Evolutionary conservation across 1,140 invertebrate species (phyloP).

Genomic region (Teleopsis dalmanni): DNA sequence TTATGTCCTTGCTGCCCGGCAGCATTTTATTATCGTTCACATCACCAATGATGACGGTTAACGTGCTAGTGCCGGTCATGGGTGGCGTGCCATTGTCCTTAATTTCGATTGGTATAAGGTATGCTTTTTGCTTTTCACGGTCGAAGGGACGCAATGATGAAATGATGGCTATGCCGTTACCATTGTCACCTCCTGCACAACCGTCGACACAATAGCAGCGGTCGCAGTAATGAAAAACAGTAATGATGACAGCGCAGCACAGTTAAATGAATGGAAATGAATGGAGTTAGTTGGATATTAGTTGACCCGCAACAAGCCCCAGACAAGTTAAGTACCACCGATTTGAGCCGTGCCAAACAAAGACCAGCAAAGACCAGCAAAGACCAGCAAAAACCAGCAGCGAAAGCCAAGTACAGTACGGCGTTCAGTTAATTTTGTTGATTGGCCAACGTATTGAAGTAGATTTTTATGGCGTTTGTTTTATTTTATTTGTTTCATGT

Average conservation of each 20-base stretch:
- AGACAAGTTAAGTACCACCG: too few species aligned
- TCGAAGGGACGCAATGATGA: constrained; percentile 57
- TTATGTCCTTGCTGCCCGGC: constrained; percentile 59
- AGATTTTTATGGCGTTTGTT: constrained; percentile 4
- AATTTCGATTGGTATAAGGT: constrained; percentile 56
- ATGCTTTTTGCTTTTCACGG: constrained; percentile 58
- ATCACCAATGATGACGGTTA: constrained; percentile 62
- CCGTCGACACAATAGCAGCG: not conserved
- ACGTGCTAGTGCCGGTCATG: constrained; percentile 57
- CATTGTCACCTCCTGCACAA: constrained; percentile 51
- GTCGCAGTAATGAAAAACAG: not conserved
- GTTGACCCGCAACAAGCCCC: too few species aligned
- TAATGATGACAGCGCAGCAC: not conserved
- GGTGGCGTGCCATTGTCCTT: constrained; percentile 51
- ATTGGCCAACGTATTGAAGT: constrained; percentile 14
- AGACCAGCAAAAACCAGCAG: not conserved
- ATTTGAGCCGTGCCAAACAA: too few species aligned
- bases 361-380: too few species aligned
- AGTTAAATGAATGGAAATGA: not conserved
- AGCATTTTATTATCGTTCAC: constrained; percentile 64
- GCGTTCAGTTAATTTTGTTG: constrained; percentile 13
- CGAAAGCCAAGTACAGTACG: too few species aligned
- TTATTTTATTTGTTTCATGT: constrained; percentile 1
- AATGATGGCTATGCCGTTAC: constrained; percentile 56
- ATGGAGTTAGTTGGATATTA: not conserved